Percentiles rank a stretch among this genome's conserved stretches.
Evolutionary conservation across 1,140 invertebrate genomes (phyloP).

Genomic region (Radopholus similis): DNA sequence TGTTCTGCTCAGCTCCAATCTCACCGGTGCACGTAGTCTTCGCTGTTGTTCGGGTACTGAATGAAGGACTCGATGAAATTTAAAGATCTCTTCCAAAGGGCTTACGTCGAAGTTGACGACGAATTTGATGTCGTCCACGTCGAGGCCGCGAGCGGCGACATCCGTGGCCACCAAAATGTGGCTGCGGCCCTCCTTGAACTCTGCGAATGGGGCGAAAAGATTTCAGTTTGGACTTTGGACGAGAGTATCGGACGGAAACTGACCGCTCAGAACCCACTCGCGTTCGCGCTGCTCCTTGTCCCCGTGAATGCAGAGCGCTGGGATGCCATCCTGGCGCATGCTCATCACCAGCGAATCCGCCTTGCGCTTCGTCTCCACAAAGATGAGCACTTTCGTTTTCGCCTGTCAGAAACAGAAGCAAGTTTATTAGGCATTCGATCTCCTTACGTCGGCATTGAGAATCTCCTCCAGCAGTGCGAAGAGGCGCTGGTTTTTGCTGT

Average conservation of each 20-base stretch:
- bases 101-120: slow-evolving; percentile 99
- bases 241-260: slow-evolving; percentile 94
- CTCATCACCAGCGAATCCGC: slow-evolving; percentile 87
- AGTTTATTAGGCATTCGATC: too few species aligned
- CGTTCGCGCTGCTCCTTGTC: slow-evolving; percentile 65
- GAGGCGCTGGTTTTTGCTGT: slow-evolving; percentile 38
- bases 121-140: slow-evolving; percentile 98
- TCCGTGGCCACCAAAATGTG: slow-evolving; percentile 88
- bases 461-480: slow-evolving; percentile 36
- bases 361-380: slow-evolving; percentile 94
- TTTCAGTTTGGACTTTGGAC: slow-evolving; percentile 96
- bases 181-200: slow-evolving; percentile 82
- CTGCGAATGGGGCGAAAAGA: slow-evolving; percentile 88
- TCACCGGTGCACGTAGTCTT: slow-evolving; percentile 98
- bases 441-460: slow-evolving; percentile 1
- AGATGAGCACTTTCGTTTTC: slow-evolving; percentile 72
- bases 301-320: slow-evolving; percentile 65
- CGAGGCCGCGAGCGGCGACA: slow-evolving; percentile 94
- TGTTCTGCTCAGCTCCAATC: too few species aligned
- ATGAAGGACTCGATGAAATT: too few species aligned
- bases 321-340: slow-evolving; percentile 80
- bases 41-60: slow-evolving; percentile 93
- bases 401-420: too few species aligned
- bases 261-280: slow-evolving; percentile 69
- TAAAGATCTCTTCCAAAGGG: too few species aligned